Evolutionary conservation across 1,140 invertebrate species (phyloP), one percentile per base, ranked within the genome.

Genomic region (Formica exsecta): DNA sequence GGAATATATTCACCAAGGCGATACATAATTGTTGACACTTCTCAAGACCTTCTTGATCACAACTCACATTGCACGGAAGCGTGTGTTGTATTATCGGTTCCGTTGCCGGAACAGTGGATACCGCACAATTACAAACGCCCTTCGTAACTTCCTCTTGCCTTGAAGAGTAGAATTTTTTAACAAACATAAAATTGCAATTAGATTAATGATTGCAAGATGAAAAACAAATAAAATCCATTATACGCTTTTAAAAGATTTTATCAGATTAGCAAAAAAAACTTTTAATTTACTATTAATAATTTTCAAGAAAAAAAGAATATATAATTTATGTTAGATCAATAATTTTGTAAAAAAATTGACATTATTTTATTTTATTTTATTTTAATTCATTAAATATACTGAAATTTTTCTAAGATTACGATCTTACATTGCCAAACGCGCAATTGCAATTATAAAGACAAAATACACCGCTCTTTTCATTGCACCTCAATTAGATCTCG

Each of bases 31-130:
- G 80, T 73, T 77, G 59, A 83, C 92, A 92, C 11, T 80, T 85
- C 13, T 88, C 73, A 8, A 70, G 59, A 29, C 91, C 91, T 54
- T 90, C 86, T 57, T 71, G 36, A 71, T 89, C 51, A 66, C 90
- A 92, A 11, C 54, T 86, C 22, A 91, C 83, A 44, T 92, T 91
- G 48, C 79, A 88, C 19, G 71, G 87, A 54, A 92, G 70, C 25
- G 41, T 62, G 11, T 91, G 85, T 68, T 91, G 86, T 16, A 92
- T 86, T 84, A 92, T 89, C n/a, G 91, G 76, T 76, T 90, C 68
- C 13, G 75, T 54, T 48, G 48, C 74, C 75, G 76, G 51, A 59
- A 74, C 59, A 29, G 80, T 32, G 68, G 91, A 88, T 36, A 87
- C 87, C 9, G 85, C 90, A 75, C 92, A 92, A 54, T 44, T 57